phyloP scores from a whole-genome alignment of 2,888 invertebrate species.

The Conchocele bisecta region DNA sequence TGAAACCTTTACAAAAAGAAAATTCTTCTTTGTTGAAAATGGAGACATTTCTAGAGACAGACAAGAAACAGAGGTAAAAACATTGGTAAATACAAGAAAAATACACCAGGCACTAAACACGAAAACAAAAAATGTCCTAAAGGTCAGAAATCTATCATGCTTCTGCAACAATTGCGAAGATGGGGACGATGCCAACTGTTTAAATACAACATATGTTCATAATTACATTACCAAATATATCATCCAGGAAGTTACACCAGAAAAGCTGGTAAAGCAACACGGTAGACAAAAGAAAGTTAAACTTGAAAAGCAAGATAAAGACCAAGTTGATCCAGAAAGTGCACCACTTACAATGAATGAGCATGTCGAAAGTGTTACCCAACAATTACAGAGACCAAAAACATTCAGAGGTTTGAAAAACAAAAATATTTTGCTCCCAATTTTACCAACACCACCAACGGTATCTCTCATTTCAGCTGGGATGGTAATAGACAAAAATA shows the following conservation, averaged over 20 bases:
- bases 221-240: neutral
- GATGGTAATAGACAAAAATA: no score
- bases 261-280: neutral
- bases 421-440: no score
- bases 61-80: constrained; percentile 45
- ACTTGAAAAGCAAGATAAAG: no score
- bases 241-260: neutral
- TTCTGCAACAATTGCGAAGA: constrained; percentile 32
- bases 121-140: neutral
- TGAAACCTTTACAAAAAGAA: constrained; percentile 25
- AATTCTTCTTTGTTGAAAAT: constrained; percentile 37
- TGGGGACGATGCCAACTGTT: constrained; percentile 16
- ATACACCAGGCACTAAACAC: constrained; percentile 32
- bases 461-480: no score
- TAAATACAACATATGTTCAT: constrained; percentile 34
- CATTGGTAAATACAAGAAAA: constrained; percentile 33
- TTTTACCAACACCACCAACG: no score
- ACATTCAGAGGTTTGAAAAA: no score
- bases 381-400: no score
- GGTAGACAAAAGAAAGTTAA: no score
- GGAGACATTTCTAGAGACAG: constrained; percentile 44
- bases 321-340: no score
- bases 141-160: constrained; percentile 35
- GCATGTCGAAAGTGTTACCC: no score
- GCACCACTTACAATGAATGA: no score